Percentiles rank a stretch among this genome's conserved stretches.
phyloP scores from a whole-genome alignment of 1,140 invertebrate genomes.

The Eriosoma lanigerum region DNA sequence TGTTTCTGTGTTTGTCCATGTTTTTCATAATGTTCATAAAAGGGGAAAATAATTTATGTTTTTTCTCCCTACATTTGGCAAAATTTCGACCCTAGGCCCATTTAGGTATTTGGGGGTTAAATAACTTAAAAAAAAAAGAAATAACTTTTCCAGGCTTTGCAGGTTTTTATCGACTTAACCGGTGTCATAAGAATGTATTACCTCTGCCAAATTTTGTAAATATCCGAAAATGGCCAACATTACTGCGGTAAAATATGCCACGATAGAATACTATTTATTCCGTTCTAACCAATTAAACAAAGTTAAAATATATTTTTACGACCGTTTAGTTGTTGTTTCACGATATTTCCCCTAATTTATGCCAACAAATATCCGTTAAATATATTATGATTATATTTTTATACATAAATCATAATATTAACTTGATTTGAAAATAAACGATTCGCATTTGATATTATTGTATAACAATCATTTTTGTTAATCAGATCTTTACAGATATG shows the following conservation, averaged over 20 bases:
- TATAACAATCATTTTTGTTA: too few species aligned
- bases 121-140: conserved; percentile 16
- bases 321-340: neutral
- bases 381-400: too few species aligned
- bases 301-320: neutral
- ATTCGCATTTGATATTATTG: too few species aligned
- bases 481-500: too few species aligned
- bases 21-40: conserved; percentile 3
- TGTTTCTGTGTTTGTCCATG: neutral
- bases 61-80: conserved; percentile 11
- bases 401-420: too few species aligned
- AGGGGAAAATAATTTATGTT: conserved; percentile 37
- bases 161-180: conserved; percentile 13
- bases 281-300: conserved; percentile 2
- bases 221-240: neutral
- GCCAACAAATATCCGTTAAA: too few species aligned
- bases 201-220: conserved; percentile 8
- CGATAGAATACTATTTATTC: neutral
- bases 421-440: too few species aligned
- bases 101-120: neutral
- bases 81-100: neutral
- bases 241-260: neutral
- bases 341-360: too few species aligned
- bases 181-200: conserved; percentile 26
- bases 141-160: conserved; percentile 22